Evolutionary conservation across 2,888 invertebrate species (phyloP).

Genomic region (Drosophila kambysellisi): DNA sequence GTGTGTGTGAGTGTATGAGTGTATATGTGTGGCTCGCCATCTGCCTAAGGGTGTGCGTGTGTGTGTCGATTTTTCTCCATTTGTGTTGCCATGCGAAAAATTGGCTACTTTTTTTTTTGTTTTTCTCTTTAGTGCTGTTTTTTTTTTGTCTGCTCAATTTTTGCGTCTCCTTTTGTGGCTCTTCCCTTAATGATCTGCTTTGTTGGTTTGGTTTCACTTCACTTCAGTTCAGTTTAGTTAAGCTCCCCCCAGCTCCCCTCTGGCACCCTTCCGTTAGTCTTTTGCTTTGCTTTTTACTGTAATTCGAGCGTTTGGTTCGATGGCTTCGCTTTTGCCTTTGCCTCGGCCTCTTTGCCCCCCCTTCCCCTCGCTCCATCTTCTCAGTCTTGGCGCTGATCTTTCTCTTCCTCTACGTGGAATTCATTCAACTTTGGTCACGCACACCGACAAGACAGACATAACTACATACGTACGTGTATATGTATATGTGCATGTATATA

Average conservation of each 20-base stretch:
- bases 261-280: neutral
- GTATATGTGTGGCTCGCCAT: neutral
- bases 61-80: neutral
- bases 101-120: constrained; percentile 41
- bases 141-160: constrained; percentile 21
- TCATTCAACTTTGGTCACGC: constrained; percentile 59
- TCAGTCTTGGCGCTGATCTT: constrained; percentile 1
- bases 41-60: neutral
- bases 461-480: neutral
- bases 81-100: constrained; percentile 65
- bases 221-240: constrained; percentile 11
- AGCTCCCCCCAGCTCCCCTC: neutral
- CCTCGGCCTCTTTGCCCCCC: neutral
- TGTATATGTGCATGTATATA: neutral
- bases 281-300: constrained; percentile 27
- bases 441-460: constrained; percentile 14
- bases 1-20: neutral
- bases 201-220: constrained; percentile 46
- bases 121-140: constrained; percentile 9
- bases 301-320: constrained; percentile 46
- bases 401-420: constrained; percentile 45
- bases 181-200: constrained; percentile 58
- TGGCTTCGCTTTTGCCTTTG: constrained; percentile 22
- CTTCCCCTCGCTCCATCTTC: neutral
- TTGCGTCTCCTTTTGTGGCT: constrained; percentile 38